Conservation (phyloP, 2,797 vertebrate species). For the Potorous gilbertii region DNA sequence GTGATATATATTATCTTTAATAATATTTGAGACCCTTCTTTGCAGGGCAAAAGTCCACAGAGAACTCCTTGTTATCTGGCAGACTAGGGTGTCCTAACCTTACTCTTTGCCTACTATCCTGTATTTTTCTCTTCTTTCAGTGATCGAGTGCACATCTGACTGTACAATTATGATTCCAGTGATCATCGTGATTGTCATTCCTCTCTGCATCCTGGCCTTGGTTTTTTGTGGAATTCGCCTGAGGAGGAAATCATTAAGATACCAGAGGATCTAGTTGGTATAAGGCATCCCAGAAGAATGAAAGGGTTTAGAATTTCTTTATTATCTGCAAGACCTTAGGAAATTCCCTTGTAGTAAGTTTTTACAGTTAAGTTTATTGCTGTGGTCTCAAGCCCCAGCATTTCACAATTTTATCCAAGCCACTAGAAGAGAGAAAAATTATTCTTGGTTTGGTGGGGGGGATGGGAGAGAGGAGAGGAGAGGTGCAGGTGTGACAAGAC, state of each 20-base stretch:
- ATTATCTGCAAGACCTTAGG: neutral
- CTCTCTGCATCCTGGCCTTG: constrained; percentile 65
- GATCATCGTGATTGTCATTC: constrained; percentile 44
- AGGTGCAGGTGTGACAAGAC: neutral
- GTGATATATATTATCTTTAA: neutral
- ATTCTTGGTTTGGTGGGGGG: neutral
- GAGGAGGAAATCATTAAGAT: constrained; percentile 66
- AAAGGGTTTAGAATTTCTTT: constrained; percentile 1
- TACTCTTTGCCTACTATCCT: neutral
- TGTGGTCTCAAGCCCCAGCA: neutral
- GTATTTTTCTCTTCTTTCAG: constrained; percentile 55
- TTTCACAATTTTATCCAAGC: neutral
- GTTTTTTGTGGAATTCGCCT: constrained; percentile 65
- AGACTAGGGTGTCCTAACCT: neutral
- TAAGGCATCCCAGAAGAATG: neutral
- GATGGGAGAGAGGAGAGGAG: neutral
- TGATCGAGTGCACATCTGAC: constrained; percentile 69
- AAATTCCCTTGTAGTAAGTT: neutral
- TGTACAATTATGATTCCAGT: constrained; percentile 59
- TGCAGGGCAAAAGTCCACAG: neutral
- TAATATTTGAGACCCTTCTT: neutral
- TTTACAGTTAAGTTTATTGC: neutral
- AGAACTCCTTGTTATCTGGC: neutral
- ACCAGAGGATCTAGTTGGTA: constrained; percentile 74
- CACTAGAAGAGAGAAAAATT: neutral